Percentiles rank a stretch among this genome's conserved stretches.
Conservation (phyloP, 2,888 invertebrate genomes). For the Calephelis perditalis region DNA sequence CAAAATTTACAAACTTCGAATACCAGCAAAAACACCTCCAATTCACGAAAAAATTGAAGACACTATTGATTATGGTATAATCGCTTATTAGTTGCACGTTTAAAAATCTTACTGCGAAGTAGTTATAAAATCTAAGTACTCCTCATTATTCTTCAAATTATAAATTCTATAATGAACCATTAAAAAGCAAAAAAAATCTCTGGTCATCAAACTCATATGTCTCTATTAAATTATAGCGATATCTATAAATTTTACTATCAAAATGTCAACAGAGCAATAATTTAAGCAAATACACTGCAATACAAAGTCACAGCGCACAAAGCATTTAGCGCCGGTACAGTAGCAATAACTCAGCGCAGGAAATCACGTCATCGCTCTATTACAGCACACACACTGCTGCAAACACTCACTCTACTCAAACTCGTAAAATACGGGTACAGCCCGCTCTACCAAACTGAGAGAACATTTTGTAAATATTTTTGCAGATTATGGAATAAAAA, state of each 20-base stretch:
- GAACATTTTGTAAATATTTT: not conserved
- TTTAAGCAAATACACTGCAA: constrained; percentile 25
- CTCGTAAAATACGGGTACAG: constrained; percentile 21
- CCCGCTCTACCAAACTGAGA: not conserved
- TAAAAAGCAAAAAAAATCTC: not conserved
- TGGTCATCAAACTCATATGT: no score
- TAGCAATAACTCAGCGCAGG: constrained; percentile 78
- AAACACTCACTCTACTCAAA: constrained; percentile 36
- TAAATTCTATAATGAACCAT: not conserved
- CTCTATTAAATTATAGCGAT: not conserved
- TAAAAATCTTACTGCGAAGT: no score
- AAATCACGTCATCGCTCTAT: constrained; percentile 79
- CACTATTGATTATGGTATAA: no score
- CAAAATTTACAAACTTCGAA: no score
- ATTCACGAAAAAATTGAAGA: no score
- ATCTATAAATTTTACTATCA: not conserved
- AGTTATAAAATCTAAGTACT: no score
- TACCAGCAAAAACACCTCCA: no score
- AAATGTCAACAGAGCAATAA: constrained; percentile 2
- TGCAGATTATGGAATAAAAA: no score
- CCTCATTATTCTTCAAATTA: not conserved
- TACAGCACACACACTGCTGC: constrained; percentile 55
- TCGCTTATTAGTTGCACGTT: not conserved
- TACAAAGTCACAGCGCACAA: constrained; percentile 50
- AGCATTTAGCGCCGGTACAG: constrained; percentile 74